Base-by-base conservation (phyloP, 2,797 vertebrate species). In the Melopsittacus undulatus region DNA sequence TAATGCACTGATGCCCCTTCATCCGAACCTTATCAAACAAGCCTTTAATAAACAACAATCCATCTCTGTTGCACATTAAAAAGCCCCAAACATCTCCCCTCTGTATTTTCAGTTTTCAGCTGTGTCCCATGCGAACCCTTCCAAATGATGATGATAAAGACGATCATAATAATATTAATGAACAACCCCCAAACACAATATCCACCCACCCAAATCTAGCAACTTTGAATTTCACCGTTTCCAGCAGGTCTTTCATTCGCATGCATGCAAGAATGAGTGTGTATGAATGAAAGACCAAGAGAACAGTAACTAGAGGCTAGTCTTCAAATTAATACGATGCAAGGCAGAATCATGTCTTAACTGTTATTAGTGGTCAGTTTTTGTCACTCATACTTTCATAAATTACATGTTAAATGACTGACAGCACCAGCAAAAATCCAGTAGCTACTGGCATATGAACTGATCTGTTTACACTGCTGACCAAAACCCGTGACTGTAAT, bases 1-100 rank as follows among this genome's bases (percentile, higher is more conserved):
- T 4, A 43, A 30, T 9, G 62, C 13, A 45, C 10, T 0, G 1
- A 34, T 40, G 51, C 8, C 18, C 6, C 1, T 16, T 69, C 42
- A 51, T 24, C 13, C 52, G 40, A 68, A 75, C 61, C 11, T 42
- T 52, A 40, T 3, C 10, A 30, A 30, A 26, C 9, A 30, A 76
- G 24, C 22, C 32, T 76, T 87, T 26, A 42, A 66, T 42, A 62
- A 83, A 51, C 15, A 56, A 57, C 10, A 43, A 19, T n/a, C 11
- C 54, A 42, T 18, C 18, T 5, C 14, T 69, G n/a, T 1, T 26
- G 18, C 7, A 11, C 23, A 82, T 7, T 10, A n/a, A 63, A 46
- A 64, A 52, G 2, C 8, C 29, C 57, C n/a, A 34, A n/a, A 30
- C 13, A 22, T 13, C 26, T 21, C 10, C 23, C 32, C 20, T 48